These are phyloP conservation scores for Sphenodon punctatus DNA, from an alignment of 2,797 vertebrate species.

Conservation along the genomic window DNA sequence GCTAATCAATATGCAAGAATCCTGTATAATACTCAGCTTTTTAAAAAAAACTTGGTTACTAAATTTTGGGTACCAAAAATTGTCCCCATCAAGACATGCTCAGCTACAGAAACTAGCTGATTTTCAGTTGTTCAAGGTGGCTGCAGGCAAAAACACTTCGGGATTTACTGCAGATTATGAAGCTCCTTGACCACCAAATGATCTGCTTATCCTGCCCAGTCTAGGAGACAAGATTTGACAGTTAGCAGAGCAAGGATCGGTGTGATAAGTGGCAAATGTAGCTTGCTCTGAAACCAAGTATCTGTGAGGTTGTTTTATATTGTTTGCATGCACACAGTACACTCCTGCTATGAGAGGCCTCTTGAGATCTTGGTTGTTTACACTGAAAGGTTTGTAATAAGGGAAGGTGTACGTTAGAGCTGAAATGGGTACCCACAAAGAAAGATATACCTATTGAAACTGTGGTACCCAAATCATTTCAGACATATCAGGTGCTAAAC, in stretches of 20 bases:
- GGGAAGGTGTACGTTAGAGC: too few species aligned
- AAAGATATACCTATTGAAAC: too few species aligned
- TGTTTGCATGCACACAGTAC: neutral
- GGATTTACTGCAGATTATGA: neutral
- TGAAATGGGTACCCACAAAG: too few species aligned
- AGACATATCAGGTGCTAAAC: too few species aligned
- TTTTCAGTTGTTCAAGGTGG: neutral
- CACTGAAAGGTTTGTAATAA: too few species aligned
- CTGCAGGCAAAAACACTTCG: neutral
- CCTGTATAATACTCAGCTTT: too few species aligned
- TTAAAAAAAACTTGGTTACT: too few species aligned
- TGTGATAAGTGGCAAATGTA: neutral
- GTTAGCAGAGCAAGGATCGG: neutral
- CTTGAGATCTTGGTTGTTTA: too few species aligned
- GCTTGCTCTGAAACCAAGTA: neutral
- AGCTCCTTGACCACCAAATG: neutral
- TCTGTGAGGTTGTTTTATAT: neutral
- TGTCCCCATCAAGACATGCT: neutral
- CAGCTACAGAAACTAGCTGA: neutral
- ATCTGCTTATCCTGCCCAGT: neutral
- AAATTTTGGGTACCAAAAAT: neutral
- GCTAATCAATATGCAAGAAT: neutral
- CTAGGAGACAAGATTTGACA: neutral
- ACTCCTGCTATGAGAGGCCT: too few species aligned
- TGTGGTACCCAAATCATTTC: too few species aligned